Percentiles rank a stretch among this genome's conserved stretches.
Evolutionary conservation across 2,113 vertebrate species (phyloP).

Genomic region (Caranx melampygus): DNA sequence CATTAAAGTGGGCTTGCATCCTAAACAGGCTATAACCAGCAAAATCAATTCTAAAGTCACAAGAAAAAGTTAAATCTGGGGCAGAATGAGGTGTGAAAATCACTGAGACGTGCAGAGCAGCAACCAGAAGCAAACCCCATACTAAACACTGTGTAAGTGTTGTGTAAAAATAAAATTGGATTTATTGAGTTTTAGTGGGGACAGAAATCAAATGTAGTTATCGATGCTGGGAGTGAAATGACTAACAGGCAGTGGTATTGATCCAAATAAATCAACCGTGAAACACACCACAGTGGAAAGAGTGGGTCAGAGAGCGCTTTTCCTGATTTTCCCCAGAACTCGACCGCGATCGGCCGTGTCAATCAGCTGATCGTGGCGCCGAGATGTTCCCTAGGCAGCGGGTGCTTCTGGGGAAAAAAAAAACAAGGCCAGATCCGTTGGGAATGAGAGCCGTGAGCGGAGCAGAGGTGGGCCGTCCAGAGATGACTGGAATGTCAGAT

Average conservation of each 20-base stretch:
- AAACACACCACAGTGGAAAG: constrained; percentile 33
- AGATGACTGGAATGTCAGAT: constrained; percentile 69
- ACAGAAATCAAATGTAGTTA: constrained; percentile 39
- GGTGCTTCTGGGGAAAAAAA: constrained; percentile 10
- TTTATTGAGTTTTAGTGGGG: constrained; percentile 17
- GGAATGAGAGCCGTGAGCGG: constrained; percentile 23
- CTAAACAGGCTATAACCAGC: background rate
- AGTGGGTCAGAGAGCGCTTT: background rate
- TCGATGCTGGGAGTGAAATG: constrained; percentile 54
- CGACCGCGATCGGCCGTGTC: constrained; percentile 25
- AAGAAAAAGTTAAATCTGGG: background rate
- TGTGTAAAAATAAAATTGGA: constrained; percentile 27
- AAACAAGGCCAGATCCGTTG: constrained; percentile 6
- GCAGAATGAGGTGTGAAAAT: background rate
- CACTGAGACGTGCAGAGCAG: background rate
- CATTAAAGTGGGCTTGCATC: background rate
- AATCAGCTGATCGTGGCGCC: constrained; percentile 33
- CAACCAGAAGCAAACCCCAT: constrained; percentile 3
- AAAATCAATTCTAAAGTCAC: background rate
- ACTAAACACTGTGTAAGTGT: constrained; percentile 10
- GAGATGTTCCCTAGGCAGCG: constrained; percentile 33
- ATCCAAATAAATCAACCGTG: constrained; percentile 58
- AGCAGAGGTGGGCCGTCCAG: constrained; percentile 40
- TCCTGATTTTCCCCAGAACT: constrained; percentile 31
- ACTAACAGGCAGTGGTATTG: constrained; percentile 53